Evolutionary conservation across 2,113 vertebrate species (phyloP).

Genomic region (Cavia aperea): DNA sequence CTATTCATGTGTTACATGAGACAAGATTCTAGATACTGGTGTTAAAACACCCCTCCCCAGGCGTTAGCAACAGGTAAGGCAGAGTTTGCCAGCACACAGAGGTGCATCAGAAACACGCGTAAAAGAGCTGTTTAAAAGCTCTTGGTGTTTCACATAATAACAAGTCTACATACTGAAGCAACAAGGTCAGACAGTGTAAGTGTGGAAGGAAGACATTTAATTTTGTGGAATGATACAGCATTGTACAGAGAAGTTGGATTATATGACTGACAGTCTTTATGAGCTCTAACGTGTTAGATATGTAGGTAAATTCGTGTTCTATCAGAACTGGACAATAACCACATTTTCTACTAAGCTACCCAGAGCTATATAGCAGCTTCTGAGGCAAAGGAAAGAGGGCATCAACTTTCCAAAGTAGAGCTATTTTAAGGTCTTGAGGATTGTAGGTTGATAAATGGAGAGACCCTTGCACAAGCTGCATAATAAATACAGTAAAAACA

Average conservation of each 20-base stretch:
- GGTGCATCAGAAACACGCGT: too few relatives aligned
- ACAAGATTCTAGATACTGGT: background rate
- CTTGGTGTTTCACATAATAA: background rate
- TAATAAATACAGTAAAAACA: background rate
- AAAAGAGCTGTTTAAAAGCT: background rate
- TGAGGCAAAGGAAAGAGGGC: background rate
- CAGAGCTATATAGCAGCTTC: background rate
- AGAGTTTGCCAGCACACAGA: background rate
- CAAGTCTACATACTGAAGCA: background rate
- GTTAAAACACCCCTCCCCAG: accelerated
- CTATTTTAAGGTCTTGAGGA: background rate
- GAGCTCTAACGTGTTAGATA: background rate
- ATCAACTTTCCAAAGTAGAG: background rate
- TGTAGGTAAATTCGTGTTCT: background rate
- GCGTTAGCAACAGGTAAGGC: background rate
- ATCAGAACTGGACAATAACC: background rate
- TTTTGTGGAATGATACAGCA: background rate
- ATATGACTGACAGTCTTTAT: background rate
- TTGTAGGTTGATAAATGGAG: background rate
- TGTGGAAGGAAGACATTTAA: background rate
- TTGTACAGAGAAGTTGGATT: background rate
- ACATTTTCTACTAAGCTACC: background rate
- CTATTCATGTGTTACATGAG: background rate
- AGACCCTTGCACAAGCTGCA: background rate
- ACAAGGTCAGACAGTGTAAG: background rate